Percentiles rank a stretch among this genome's conserved stretches.
These are phyloP conservation scores for Diachasma alloeum DNA, from an alignment of 1,140 invertebrate genomes.

Conservation along the genomic window DNA sequence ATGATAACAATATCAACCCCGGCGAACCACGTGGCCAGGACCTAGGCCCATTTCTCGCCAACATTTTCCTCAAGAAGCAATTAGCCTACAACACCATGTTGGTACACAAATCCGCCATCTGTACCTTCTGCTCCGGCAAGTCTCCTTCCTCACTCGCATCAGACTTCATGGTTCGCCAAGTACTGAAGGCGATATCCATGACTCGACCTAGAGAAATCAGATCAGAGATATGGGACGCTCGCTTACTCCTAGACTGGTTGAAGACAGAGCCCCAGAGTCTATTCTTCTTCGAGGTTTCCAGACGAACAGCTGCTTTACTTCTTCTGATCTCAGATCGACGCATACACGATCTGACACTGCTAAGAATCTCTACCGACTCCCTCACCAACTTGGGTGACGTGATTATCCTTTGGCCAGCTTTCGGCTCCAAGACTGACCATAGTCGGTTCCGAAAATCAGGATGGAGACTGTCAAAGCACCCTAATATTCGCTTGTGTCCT, in stretches of 20 bases:
- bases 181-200: constrained; percentile 22
- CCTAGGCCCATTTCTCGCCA: constrained; percentile 28
- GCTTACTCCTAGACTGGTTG: constrained; percentile 23
- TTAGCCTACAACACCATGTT: constrained; percentile 44
- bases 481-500: too few species aligned
- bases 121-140: constrained; percentile 39
- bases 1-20: constrained; percentile 31
- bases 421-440: constrained; percentile 41
- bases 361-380: constrained; percentile 23
- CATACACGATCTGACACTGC: constrained; percentile 34
- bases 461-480: constrained; percentile 3
- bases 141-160: not conserved
- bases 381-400: not conserved
- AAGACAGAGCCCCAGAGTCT: not conserved
- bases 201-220: not conserved
- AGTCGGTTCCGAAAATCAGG: too few species aligned
- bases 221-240: constrained; percentile 26
- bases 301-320: constrained; percentile 36
- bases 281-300: constrained; percentile 35
- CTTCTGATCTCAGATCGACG: constrained; percentile 34
- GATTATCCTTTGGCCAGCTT: constrained; percentile 35
- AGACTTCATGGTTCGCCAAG: constrained; percentile 21
- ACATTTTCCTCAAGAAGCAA: constrained; percentile 23
- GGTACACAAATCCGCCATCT: constrained; percentile 49
- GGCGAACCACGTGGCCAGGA: constrained; percentile 25